Base-by-base conservation (phyloP, 1,140 invertebrate species). In the Maniola jurtina region DNA sequence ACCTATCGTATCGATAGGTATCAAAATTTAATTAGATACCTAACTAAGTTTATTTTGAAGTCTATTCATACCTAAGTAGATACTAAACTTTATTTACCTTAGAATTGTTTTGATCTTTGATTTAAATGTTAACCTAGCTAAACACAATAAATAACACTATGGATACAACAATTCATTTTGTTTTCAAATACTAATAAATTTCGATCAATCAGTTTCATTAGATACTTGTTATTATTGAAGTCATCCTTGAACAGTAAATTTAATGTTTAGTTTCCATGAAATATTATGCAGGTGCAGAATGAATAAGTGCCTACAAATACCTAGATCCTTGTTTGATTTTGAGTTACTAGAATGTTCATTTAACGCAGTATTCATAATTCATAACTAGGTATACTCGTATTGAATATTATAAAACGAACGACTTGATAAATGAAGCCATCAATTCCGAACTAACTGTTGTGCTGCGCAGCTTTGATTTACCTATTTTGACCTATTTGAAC, bases 201-300 rank as follows among this genome's bases (percentile, higher is more conserved):
- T 55, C 66, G 61, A 68, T 68, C 61, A 64, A 68, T 68, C 66
- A 68, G 61, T 64, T 63, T 58, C 55, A 68, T 50, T 62, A 67
- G 14, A 61, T 45, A 50, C 65, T 66, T 67, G 61, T 64, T 36
- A 64, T 56, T 58, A 48, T 60, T 64, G 61, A 64, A 64, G 48
- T 64, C 57, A 64, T 64, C 48, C 61, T 64, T 68, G 66, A 68
- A 64, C 47, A 42, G 34, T 64, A 62, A n/a, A n/a, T n/a, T n/a
- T 68, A 61, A 67, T 36, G 36, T 36, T 50, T 25, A 56, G 54
- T 13, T 38, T 25, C 25, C 40, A 55, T 63, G 61, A 63, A 55
- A 55, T 63, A 56, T 63, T 38, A 33, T 55, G 52, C 35, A 63
- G 52, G 55, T 40, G 14, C 55, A 57, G n/a, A 5, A 55, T 55